Conservation (phyloP, 2,888 invertebrate species). For the Melieria omissa region DNA sequence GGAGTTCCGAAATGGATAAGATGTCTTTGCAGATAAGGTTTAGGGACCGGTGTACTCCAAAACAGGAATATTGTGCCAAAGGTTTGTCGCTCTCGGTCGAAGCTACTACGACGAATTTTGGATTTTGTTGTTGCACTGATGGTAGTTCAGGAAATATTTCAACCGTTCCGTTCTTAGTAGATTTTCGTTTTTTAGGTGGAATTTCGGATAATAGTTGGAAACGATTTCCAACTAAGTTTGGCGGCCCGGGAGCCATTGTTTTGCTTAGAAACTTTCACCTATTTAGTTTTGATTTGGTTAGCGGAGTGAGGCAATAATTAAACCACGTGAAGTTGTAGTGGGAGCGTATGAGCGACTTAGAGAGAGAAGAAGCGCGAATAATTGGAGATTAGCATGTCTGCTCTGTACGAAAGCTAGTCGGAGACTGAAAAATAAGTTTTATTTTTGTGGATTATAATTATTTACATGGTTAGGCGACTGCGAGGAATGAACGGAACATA, state of each 20-base stretch:
- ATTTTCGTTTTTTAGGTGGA: neutral
- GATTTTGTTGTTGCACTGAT: neutral
- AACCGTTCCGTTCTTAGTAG: neutral
- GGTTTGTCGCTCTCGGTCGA: neutral
- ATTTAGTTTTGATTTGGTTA: neutral
- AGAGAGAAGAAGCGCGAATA: neutral
- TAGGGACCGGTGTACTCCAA: neutral
- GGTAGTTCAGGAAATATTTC: neutral
- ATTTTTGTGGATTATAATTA: too few relatives aligned
- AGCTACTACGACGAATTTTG: neutral
- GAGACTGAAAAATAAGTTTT: too few relatives aligned
- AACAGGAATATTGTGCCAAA: neutral
- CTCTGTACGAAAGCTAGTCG: neutral
- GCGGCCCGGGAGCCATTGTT: neutral
- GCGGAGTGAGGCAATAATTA: neutral
- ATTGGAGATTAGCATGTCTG: neutral
- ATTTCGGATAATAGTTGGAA: neutral
- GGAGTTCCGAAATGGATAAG: neutral
- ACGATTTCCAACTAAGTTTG: neutral
- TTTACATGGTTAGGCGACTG: too few relatives aligned
- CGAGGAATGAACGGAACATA: too few relatives aligned
- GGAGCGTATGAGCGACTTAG: neutral
- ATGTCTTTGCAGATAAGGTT: neutral
- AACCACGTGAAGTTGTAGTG: neutral
- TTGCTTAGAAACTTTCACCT: neutral